Evolutionary conservation across 1,140 invertebrate genomes (phyloP).

Genomic region (Psix sp.): DNA sequence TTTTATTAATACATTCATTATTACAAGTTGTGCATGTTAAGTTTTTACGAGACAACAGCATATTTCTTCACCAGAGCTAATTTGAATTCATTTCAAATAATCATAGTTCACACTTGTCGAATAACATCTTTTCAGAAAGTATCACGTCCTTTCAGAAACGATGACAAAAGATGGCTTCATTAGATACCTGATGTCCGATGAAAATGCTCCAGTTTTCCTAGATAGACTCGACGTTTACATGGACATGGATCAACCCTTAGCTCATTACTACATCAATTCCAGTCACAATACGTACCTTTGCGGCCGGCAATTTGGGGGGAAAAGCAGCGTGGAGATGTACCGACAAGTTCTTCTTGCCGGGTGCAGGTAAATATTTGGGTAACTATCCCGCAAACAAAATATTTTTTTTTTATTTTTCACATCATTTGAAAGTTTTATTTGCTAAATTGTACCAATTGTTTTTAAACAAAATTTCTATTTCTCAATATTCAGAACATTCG

Average conservation of each 20-base stretch:
- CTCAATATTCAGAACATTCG: too few species aligned
- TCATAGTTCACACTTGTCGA: conserved; percentile 53
- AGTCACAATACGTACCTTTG: conserved; percentile 99
- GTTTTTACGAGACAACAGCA: too few species aligned
- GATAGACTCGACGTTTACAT: conserved; percentile 98
- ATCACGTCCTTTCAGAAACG: conserved; percentile 61
- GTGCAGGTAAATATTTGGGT: too few species aligned
- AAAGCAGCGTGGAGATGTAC: conserved; percentile 99
- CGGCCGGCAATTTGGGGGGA: conserved; percentile 97
- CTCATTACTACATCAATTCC: conserved; percentile 99
- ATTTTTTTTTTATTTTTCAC: too few species aligned
- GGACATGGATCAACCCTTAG: conserved; percentile 99
- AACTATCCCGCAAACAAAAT: too few species aligned
- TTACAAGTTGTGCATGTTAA: not conserved
- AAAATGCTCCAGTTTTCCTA: conserved; percentile 93
- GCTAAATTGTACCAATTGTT: too few species aligned
- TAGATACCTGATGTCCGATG: conserved; percentile 45
- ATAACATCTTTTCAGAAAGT: conserved; percentile 63
- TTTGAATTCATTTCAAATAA: conserved; percentile 22
- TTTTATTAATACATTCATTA: conserved; percentile 10
- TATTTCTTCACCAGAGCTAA: not conserved
- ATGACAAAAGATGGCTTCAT: conserved; percentile 53
- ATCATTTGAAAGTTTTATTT: too few species aligned
- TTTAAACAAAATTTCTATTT: too few species aligned
- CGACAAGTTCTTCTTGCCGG: conserved; percentile 95